Evolutionary conservation across 2,113 vertebrate genomes (phyloP), one percentile per base, ranked within the genome.

Genomic region (Natator depressus): DNA sequence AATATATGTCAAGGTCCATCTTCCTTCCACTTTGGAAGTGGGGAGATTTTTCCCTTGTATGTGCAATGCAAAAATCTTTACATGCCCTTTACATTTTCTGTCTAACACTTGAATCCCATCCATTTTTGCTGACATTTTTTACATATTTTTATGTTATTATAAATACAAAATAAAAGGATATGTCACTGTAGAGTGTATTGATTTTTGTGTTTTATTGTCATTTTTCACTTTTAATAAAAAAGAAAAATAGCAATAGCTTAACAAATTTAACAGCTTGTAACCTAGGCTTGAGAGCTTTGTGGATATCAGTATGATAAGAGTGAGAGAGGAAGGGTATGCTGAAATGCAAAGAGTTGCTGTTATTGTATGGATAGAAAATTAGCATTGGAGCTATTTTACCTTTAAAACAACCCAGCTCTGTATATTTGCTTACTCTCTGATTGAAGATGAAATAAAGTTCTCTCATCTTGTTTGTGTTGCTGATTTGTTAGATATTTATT

Each of bases 401-500:
- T 87, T 80, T 92, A 82, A 72, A 96, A 85, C 87, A 87, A 81
- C 87, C 85, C 95, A 54, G 80, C 89, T 87, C 2, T 1, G 17
- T 86, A 4, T 84, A 89, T 93, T 92, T 97, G 80, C 88, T 96
- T 93, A 62, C 85, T 90, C 79, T 84, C 38, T 97, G 97, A 97
- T 72, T 96, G 93, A 98, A 93, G 96, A 94, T 95, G 90, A 97
- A 98, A 98, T 97, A 96, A 97, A 96, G 95, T 95, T 98, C 94
- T 98, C 95, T 97, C 89, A 24, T 97, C 97, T 98, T 97, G 97
- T 98, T 98, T 98, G 95, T 96, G 84, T 92, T 96, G 94, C 96
- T 97, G 98, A 98, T 98, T 98, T 98, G 96, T 96, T 96, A 94
- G 97, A 84, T 97, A 91, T 97, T 96, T 97, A 98, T 98, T 7